Evolutionary conservation across 2,888 invertebrate genomes (phyloP), one percentile per base, ranked within the genome.

Genomic region (Physocephala rufipes): DNA sequence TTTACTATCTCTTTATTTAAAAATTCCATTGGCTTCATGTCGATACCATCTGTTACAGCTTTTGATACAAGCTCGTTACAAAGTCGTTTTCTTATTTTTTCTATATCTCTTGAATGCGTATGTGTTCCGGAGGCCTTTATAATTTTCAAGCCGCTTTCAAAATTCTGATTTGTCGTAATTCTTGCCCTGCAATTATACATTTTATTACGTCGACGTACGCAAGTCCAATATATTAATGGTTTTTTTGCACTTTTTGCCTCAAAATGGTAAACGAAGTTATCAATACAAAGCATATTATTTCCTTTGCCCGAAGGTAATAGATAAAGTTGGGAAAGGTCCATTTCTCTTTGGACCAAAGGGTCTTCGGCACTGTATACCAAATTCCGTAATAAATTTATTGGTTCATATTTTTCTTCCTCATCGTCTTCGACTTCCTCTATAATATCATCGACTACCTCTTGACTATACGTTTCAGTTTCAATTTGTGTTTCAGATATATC

Each of bases 231-330:
- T 70, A 81, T 77, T 16, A 81, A 78, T 1, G 78, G 78, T 68
- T 78, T 81, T 2, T 77, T 73, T 0, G 78, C 75, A 70, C 83
- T 81, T 28, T 81, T 78, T 0, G 82, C 79, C 67, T 82, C 83
- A 45, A 78, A 83, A 58, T 83, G 82, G 63, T 78, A 83, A 4
- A 83, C 76, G 74, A 78, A 78, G 2, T 77, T 78, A 49, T 82
- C 78, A 69, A 83, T 70, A 53, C 82, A 81, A 1, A 83, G 75
- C n/a, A 83, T 79, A 58, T 80, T 79, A 28, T 81, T 80, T 0
- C 82, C 83, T 61, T 82, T 83, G 3, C 82, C 77, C n/a, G 83
- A 82, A 0, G 83, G 83, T 49, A 83, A 67, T 72, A 82, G 81
- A 3, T 77, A 79, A 51, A 80, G 81, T 68, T 82, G 81, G 19